These are phyloP conservation scores for Drosophila ogumai DNA, from an alignment of 1,140 invertebrate genomes.

Conservation along the genomic window DNA sequence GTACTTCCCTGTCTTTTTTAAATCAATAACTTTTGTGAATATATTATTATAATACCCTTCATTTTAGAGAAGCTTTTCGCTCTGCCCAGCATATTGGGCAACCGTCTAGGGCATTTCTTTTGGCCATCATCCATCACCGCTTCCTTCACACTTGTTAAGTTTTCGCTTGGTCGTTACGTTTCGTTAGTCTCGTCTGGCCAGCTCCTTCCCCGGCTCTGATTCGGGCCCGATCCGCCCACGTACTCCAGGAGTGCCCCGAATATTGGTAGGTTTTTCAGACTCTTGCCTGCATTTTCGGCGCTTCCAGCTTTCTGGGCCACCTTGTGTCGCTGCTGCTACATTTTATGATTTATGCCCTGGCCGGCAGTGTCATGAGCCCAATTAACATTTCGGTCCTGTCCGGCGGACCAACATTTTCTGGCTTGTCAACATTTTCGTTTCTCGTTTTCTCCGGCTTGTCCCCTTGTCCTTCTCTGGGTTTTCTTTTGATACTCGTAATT, in stretches of 20 bases:
- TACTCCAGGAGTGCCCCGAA: neutral
- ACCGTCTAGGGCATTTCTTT: slow-evolving; percentile 30
- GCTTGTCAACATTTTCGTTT: slow-evolving; percentile 46
- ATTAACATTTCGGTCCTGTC: slow-evolving; percentile 74
- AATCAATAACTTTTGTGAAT: neutral
- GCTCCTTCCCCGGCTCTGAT: slow-evolving; percentile 16
- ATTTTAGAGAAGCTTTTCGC: neutral
- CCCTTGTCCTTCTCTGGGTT: slow-evolving; percentile 28
- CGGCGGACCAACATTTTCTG: slow-evolving; percentile 53
- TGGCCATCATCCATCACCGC: slow-evolving; percentile 38
- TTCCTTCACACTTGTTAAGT: slow-evolving; percentile 59
- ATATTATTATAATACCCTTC: neutral
- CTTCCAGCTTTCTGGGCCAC: slow-evolving; percentile 26
- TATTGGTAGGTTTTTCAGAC: slow-evolving; percentile 32
- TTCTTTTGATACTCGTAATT: slow-evolving; percentile 63
- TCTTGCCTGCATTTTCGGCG: slow-evolving; percentile 28
- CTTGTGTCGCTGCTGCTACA: slow-evolving; percentile 63
- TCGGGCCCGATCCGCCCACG: slow-evolving; percentile 27
- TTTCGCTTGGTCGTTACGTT: slow-evolving; percentile 75
- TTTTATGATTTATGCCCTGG: slow-evolving; percentile 78
- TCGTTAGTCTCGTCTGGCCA: slow-evolving; percentile 61
- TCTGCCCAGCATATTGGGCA: neutral
- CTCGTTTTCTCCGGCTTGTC: slow-evolving; percentile 43
- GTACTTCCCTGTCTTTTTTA: neutral
- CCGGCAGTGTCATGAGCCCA: slow-evolving; percentile 76